Percentiles rank a stretch among this genome's conserved stretches.
These are phyloP conservation scores for Oeneis ivallda DNA, from an alignment of 2,888 invertebrate genomes.

Conservation along the genomic window DNA sequence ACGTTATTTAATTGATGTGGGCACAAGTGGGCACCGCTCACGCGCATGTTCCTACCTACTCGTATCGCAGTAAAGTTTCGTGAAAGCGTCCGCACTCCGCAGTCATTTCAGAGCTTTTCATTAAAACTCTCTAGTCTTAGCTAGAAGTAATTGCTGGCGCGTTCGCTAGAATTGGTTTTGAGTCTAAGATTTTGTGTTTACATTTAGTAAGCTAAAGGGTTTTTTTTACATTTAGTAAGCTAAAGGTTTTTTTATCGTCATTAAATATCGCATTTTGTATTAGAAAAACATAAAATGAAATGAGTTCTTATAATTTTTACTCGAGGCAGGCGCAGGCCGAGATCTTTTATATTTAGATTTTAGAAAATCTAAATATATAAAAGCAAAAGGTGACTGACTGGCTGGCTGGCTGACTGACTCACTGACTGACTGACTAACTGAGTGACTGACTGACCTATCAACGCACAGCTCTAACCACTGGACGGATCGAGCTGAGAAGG, in stretches of 20 bases:
- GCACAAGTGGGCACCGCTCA: not conserved
- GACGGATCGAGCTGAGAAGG: too few species aligned
- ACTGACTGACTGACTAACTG: too few species aligned
- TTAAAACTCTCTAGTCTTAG: not conserved
- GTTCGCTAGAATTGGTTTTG: not conserved
- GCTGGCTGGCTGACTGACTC: too few species aligned
- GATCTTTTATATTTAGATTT: too few species aligned
- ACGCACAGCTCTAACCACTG: too few species aligned
- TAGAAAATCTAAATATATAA: too few species aligned
- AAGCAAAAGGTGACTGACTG: too few species aligned
- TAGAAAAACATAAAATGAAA: not conserved
- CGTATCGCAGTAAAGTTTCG: not conserved
- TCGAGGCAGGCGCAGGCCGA: too few species aligned
- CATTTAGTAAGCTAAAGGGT: not conserved
- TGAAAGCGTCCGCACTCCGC: not conserved
- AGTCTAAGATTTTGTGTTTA: not conserved
- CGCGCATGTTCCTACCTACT: too few species aligned
- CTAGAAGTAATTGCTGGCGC: not conserved
- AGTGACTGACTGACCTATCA: too few species aligned
- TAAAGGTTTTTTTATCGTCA: not conserved
- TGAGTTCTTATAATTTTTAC: too few species aligned
- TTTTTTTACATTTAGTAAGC: slow-evolving; percentile 1
- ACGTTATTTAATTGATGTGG: not conserved
- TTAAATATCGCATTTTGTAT: not conserved
- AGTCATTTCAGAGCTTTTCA: not conserved